Percentiles rank a stretch among this genome's conserved stretches.
phyloP scores from a whole-genome alignment of 2,888 invertebrate species.

The Eristalinus sepulchralis region DNA sequence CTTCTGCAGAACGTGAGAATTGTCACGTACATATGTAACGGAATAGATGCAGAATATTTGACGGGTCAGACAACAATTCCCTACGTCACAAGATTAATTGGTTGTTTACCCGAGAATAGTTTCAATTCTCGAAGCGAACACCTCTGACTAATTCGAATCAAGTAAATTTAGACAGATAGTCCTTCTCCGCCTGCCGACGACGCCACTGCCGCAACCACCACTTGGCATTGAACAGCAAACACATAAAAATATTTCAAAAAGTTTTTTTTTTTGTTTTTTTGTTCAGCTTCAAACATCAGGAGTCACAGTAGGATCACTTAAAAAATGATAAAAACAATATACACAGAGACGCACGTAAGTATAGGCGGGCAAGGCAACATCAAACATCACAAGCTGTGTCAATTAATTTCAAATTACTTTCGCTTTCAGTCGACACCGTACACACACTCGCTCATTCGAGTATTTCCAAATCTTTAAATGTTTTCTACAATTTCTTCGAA shows the following conservation, averaged over 20 bases:
- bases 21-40: constrained; percentile 47
- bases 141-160: background rate
- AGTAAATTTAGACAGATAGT: constrained; percentile 2
- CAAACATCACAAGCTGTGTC: constrained; percentile 15
- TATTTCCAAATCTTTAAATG: background rate
- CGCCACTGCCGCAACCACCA: too few species aligned
- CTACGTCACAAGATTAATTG: constrained; percentile 12
- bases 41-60: constrained; percentile 13
- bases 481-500: background rate
- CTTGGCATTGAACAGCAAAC: constrained; percentile 1
- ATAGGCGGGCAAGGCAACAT: background rate
- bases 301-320: constrained; percentile 27
- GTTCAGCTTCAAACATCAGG: constrained; percentile 4
- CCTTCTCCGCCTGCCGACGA: background rate
- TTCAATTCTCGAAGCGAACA: background rate
- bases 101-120: background rate
- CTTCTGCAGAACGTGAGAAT: constrained; percentile 8
- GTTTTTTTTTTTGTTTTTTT: background rate
- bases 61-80: background rate
- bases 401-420: constrained; percentile 49
- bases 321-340: background rate
- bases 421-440: constrained; percentile 15
- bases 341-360: background rate
- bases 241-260: constrained; percentile 1
- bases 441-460: background rate